phyloP scores from a whole-genome alignment of 2,888 invertebrate species.

The Ceriagrion tenellum region DNA sequence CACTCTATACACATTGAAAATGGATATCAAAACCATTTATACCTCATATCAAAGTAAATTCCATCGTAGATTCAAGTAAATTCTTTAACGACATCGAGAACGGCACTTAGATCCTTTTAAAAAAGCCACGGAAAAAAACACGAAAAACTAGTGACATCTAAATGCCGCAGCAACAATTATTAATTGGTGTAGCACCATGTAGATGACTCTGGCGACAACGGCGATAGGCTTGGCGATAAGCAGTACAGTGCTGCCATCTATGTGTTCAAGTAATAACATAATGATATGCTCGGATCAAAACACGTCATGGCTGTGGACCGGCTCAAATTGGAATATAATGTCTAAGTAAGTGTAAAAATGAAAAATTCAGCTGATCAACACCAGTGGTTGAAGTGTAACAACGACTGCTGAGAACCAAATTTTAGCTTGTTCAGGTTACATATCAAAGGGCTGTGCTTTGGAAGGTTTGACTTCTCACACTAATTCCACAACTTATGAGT shows the following conservation, averaged over 20 bases:
- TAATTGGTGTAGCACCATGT: no score
- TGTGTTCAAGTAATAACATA: not conserved
- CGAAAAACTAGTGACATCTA: no score
- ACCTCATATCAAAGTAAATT: no score
- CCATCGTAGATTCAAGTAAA: no score
- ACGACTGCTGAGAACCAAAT: not conserved
- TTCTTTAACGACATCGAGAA: no score
- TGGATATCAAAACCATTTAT: no score
- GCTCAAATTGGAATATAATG: not conserved
- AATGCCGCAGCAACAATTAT: no score
- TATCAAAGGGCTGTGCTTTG: not conserved
- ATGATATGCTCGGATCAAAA: not conserved
- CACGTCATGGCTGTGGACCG: conserved; percentile 12
- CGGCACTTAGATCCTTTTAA: no score
- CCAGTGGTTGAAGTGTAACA: not conserved
- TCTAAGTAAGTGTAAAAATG: not conserved
- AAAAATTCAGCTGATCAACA: not conserved
- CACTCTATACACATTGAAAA: no score
- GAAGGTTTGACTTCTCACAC: not conserved
- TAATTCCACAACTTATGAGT: not conserved
- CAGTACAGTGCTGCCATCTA: not conserved
- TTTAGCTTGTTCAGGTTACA: not conserved
- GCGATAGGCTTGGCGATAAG: no score
- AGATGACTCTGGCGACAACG: no score
- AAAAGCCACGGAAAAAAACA: no score